phyloP scores from a whole-genome alignment of 1,140 invertebrate species.

The Delia radicum region DNA sequence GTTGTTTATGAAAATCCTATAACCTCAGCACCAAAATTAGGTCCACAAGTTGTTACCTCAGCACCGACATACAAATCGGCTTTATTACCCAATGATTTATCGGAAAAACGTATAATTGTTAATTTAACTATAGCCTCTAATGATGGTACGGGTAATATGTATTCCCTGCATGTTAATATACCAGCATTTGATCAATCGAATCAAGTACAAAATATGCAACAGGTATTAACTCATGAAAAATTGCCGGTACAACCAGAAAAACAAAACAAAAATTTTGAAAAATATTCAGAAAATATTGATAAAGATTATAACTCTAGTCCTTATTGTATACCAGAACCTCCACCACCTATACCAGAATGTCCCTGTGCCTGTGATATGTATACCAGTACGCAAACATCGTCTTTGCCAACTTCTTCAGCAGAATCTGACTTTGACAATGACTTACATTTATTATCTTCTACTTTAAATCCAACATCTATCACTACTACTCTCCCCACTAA shows the following conservation, averaged over 20 bases:
- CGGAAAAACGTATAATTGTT: conserved; percentile 43
- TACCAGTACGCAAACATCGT: background rate
- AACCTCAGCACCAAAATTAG: background rate
- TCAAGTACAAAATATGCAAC: conserved; percentile 37
- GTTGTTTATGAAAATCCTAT: background rate
- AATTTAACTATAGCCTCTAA: conserved; percentile 54
- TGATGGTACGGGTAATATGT: conserved; percentile 47
- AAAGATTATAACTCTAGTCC: conserved; percentile 15
- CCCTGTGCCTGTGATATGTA: conserved; percentile 42
- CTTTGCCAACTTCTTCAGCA: too few species aligned
- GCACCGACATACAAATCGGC: conserved; percentile 31
- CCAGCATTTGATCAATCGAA: conserved; percentile 36
- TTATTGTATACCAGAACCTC: conserved; percentile 46
- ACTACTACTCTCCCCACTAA: background rate
- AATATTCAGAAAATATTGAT: background rate
- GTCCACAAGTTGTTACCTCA: conserved; percentile 23
- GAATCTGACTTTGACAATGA: background rate
- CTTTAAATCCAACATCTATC: background rate
- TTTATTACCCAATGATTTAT: conserved; percentile 32
- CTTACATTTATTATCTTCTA: background rate
- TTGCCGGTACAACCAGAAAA: background rate
- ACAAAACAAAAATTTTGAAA: background rate
- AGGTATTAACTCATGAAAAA: conserved; percentile 44
- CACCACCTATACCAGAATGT: conserved; percentile 52
- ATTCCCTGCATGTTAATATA: conserved; percentile 51